Percentiles rank a stretch among this genome's conserved stretches.
Conservation (phyloP, 2,888 invertebrate species). For the Tortrix viridana region DNA sequence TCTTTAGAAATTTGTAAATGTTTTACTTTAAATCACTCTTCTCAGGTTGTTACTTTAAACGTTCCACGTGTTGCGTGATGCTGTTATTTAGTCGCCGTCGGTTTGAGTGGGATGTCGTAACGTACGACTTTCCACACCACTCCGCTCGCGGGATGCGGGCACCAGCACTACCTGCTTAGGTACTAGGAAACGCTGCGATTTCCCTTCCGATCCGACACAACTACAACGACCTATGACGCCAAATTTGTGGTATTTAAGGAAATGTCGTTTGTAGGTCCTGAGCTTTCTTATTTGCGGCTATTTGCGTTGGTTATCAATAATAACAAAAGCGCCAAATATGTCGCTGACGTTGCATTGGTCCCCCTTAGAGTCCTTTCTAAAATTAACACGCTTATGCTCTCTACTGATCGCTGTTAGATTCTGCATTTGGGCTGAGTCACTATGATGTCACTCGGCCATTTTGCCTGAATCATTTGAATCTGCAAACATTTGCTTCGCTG, state of each 20-base stretch:
- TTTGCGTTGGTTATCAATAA: too few relatives aligned
- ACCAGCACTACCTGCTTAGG: conserved; percentile 8
- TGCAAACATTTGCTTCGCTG: too few relatives aligned
- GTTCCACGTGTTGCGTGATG: conserved; percentile 15
- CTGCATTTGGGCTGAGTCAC: too few relatives aligned
- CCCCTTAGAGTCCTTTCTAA: too few relatives aligned
- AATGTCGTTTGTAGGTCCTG: not conserved
- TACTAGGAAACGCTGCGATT: conserved; percentile 13
- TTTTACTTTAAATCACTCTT: not conserved
- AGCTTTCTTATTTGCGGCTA: too few relatives aligned
- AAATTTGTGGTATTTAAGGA: not conserved
- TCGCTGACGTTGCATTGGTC: too few relatives aligned
- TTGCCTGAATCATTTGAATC: too few relatives aligned
- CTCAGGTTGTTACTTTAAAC: conserved; percentile 8
- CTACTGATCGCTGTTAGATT: too few relatives aligned
- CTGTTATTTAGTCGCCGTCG: conserved; percentile 10
- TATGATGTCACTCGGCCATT: too few relatives aligned
- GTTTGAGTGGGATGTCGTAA: conserved; percentile 18
- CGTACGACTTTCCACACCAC: conserved; percentile 27
- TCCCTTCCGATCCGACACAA: conserved; percentile 14
- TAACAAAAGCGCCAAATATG: too few relatives aligned
- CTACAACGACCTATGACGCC: conserved; percentile 4
- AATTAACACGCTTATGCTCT: too few relatives aligned
- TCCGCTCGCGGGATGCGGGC: conserved; percentile 14
- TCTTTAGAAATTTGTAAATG: too few relatives aligned